These are phyloP conservation scores for Pteruthius melanotis DNA, from an alignment of 2,113 vertebrate genomes.

Conservation along the genomic window DNA sequence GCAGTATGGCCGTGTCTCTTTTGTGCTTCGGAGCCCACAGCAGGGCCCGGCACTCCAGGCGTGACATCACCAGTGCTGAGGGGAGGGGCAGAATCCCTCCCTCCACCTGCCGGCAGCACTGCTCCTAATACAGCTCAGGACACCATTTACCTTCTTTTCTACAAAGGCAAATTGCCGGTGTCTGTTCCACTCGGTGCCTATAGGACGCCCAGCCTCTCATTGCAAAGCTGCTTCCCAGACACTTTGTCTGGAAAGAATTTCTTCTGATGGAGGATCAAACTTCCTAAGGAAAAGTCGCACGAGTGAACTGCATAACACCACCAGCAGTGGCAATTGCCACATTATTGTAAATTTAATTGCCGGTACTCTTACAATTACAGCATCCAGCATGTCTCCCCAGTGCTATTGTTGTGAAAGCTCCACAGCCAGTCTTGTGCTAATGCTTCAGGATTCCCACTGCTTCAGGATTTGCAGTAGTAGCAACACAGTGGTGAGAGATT, in stretches of 20 bases:
- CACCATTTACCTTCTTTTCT: background rate
- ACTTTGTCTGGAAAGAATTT: background rate
- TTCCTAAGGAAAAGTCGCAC: background rate
- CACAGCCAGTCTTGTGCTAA: background rate
- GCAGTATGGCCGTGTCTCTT: accelerated
- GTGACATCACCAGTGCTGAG: accelerated
- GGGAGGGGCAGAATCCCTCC: background rate
- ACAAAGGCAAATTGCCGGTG: background rate
- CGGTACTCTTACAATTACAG: too few relatives aligned
- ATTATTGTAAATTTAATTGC: background rate
- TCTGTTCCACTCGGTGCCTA: accelerated
- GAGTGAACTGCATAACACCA: background rate
- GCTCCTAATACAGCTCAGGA: background rate
- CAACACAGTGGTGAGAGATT: background rate
- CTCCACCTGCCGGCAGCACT: accelerated
- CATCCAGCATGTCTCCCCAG: background rate
- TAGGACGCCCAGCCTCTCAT: background rate
- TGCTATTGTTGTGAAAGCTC: accelerated
- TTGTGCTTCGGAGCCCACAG: background rate
- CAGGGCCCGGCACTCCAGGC: background rate
- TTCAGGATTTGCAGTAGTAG: background rate
- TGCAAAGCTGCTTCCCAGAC: background rate
- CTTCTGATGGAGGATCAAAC: background rate
- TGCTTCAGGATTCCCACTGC: background rate
- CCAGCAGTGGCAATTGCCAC: too few relatives aligned